Evolutionary conservation across 2,888 invertebrate genomes (phyloP), one percentile per base, ranked within the genome.

Genomic region (Achlya flavicornis): DNA sequence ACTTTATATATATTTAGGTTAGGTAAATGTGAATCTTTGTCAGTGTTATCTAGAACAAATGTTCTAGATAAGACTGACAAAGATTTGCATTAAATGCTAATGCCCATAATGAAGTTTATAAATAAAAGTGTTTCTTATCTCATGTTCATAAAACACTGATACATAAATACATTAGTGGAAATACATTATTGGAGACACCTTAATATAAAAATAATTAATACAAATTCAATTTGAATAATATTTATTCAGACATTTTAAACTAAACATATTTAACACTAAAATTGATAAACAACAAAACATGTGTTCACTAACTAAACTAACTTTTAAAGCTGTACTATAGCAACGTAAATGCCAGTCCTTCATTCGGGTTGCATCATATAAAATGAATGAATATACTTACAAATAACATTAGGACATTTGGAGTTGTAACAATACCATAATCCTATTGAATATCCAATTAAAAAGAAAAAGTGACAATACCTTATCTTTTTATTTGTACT

Each of bases 321-420:
- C 74, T 53, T 84, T 91, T 91, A 91, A 92, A 91, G 90, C 92
- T 91, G 84, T 84, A 70, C 86, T 83, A 85, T 76, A 82, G 38
- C 38, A 38, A 85, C 82, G 78, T 89, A 90, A 90, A 91, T 89
- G 89, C 88, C 58, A 58, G 8, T 41, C 41, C 26, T 11, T 38
- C 16, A 12, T 60, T 59, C 19, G 41, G 60, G 60, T 26, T 41
- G 4, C 14, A 26, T 41, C 38, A 19, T 59, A 35, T 14, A 38
- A 35, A 14, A 14, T 59, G 38, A 35, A 35, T 16, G 16, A 16
- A 53, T 53, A 53, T 10, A n/a, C n/a, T n/a, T n/a, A 53, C 1
- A n/a, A 3, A n/a, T 46, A 46, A 46, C n/a, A 46, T 19, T 19
- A 53, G 10, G 53, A 53, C 10, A 53, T n/a, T 5, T 0, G 3